Base-by-base conservation (phyloP, 2,888 invertebrate genomes). In the Eueremaeus valkanovi region DNA sequence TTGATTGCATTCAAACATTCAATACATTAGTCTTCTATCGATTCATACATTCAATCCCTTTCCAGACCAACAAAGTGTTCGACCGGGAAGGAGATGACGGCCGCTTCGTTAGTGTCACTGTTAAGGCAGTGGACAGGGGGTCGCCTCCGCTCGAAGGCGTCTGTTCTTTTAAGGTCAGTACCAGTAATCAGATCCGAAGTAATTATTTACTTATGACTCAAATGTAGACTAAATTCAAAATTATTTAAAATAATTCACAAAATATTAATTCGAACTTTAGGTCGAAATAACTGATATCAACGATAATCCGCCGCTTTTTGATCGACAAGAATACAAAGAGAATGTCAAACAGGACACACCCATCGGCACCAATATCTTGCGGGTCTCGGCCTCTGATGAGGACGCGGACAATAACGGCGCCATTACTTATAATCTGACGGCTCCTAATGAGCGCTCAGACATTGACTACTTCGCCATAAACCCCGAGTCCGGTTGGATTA, bases 61-160 rank as follows among this genome's bases (percentile, higher is more conserved):
- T n/a, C n/a, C n/a, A n/a, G 21, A 95, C 95, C 8, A 95, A 95
- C 81, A 95, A 95, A 87, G 94, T 95, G 29, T 96, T 97, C 83
- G 95, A 97, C 85, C 89, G 96, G 78, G 97, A 97, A 85, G 95
- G 95, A 0, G 96, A 97, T 81, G 95, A 95, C 83, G 95, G 95
- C 11, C 94, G 95, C 85, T 95, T 95, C 84, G 95, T 95, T 8
- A 94, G 94, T 0, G 94, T 95, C 6, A 97, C 96, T 0, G 93
- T 97, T 0, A 96, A 97, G 85, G 99, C 97, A 6, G 95, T 95
- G 0, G 99, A 99, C 88, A 93, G 96, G 83, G 99, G 97, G n/a
- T 94, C 94, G 83, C 96, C 97, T 0, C 94, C 95, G 0, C 85
- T 99, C 79, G 97, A 97, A 85, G 96, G 97, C 33, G 96, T 97